phyloP scores from a whole-genome alignment of 2,797 vertebrate species.

The Amazona ochrocephala region DNA sequence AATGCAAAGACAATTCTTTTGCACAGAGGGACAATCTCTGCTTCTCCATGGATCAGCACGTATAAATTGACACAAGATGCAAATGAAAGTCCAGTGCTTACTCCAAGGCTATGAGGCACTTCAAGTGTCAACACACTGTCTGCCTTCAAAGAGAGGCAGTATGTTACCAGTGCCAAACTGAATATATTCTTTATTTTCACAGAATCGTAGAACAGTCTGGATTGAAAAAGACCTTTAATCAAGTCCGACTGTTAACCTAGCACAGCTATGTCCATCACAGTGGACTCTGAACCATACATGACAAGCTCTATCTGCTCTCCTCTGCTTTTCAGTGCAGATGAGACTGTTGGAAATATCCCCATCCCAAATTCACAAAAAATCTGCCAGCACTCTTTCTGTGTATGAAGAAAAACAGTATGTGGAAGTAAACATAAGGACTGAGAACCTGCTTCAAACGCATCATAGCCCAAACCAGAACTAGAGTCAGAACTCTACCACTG shows the following conservation, averaged over 20 bases:
- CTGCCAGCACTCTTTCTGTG: not conserved
- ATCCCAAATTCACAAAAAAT: not conserved
- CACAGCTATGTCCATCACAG: not conserved
- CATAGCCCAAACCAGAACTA: not conserved
- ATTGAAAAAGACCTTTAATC: not conserved
- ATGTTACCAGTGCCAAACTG: not conserved
- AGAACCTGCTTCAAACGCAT: not conserved
- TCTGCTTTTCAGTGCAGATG: not conserved
- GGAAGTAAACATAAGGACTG: not conserved
- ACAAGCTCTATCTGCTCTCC: not conserved
- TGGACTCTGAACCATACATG: not conserved
- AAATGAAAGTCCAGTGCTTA: not conserved
- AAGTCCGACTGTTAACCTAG: not conserved
- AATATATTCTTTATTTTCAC: not conserved
- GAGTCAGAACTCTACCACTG: not conserved
- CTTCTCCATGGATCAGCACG: not conserved
- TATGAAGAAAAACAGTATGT: not conserved
- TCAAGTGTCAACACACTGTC: not conserved
- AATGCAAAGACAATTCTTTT: not conserved
- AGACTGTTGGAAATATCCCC: not conserved
- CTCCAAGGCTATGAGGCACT: not conserved
- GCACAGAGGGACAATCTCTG: not conserved
- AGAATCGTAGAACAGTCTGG: not conserved
- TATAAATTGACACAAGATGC: not conserved
- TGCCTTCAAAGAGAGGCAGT: not conserved